Percentiles rank a stretch among this genome's conserved stretches.
Conservation (phyloP, 2,113 vertebrate species). For the Xiphophorus hellerii region DNA sequence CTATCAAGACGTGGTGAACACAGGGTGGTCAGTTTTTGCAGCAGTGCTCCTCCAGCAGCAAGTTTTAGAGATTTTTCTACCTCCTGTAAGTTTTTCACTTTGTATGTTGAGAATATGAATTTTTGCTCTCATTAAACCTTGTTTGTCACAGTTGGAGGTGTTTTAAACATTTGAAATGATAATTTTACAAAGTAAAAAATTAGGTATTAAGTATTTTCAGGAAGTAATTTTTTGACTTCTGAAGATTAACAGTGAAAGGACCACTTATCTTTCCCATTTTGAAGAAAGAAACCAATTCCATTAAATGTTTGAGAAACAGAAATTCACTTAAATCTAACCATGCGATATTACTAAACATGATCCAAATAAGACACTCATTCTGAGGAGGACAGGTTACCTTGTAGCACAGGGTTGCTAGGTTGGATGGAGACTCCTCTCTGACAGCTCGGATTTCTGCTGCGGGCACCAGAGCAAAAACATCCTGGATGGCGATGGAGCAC, state of each 20-base stretch:
- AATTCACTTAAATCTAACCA: background rate
- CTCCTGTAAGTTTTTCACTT: background rate
- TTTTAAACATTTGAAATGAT: too few species aligned
- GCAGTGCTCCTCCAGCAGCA: background rate
- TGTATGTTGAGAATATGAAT: too few species aligned
- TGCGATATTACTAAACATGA: background rate
- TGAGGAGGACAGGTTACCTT: constrained; percentile 81
- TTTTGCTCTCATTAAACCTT: too few species aligned
- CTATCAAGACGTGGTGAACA: background rate
- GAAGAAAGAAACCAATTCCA: background rate
- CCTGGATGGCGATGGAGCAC: constrained; percentile 89
- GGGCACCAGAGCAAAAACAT: constrained; percentile 94
- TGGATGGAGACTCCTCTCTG: constrained; percentile 96
- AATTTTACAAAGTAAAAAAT: too few species aligned
- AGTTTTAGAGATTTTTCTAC: background rate
- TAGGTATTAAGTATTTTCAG: too few species aligned
- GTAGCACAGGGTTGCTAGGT: constrained; percentile 96
- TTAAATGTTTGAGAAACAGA: background rate
- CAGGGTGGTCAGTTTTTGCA: background rate
- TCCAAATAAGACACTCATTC: background rate
- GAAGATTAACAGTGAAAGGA: too few species aligned
- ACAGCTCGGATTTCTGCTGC: constrained; percentile 95
- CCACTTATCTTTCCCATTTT: too few species aligned
- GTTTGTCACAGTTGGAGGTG: too few species aligned
- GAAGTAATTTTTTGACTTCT: too few species aligned